Conservation (phyloP, 2,113 vertebrate genomes). For the Apodemus sylvaticus region DNA sequence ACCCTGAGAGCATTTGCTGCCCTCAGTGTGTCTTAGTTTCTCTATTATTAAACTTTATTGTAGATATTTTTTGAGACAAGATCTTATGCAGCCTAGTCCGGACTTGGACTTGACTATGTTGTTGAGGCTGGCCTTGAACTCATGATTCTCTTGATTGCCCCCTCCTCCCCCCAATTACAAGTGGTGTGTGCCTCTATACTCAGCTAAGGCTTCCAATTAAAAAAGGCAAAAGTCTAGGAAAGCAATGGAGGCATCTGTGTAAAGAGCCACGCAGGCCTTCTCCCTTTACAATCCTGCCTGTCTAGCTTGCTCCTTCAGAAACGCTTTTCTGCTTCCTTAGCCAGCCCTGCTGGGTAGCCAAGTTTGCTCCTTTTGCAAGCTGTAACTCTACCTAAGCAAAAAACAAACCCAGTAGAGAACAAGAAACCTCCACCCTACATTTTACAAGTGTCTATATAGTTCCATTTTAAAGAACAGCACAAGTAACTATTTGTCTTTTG, state of each 20-base stretch:
- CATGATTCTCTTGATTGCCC: neutral
- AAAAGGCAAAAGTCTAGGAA: neutral
- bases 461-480: neutral
- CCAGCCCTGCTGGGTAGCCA: neutral
- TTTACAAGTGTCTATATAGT: neutral
- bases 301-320: neutral
- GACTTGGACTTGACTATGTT: neutral
- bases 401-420: neutral
- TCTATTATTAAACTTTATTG: neutral
- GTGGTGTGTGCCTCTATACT: neutral
- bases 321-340: neutral
- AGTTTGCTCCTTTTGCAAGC: neutral
- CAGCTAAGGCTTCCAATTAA: neutral
- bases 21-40: neutral
- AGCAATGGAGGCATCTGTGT: neutral
- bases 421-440: neutral
- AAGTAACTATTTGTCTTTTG: neutral
- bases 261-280: neutral
- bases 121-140: neutral
- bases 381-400: neutral
- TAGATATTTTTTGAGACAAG: neutral
- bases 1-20: neutral
- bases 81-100: neutral
- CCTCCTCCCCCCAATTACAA: neutral
- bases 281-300: rapidly evolving